phyloP scores from a whole-genome alignment of 1,140 invertebrate species.

The Telenomus remus region DNA sequence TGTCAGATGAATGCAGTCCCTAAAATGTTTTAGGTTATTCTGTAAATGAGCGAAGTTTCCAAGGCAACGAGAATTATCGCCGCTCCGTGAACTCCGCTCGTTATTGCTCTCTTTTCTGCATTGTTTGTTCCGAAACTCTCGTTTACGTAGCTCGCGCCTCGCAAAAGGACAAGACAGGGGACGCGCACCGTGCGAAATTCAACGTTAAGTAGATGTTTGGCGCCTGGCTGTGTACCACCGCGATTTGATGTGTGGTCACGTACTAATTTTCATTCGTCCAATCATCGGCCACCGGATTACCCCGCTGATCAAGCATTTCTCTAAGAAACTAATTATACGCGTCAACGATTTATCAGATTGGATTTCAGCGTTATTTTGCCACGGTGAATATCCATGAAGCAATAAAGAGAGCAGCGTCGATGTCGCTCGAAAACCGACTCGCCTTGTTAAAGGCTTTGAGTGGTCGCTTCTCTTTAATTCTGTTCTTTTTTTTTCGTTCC shows the following conservation, averaged over 20 bases:
- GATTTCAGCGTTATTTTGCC: slow-evolving; percentile 43
- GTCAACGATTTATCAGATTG: slow-evolving; percentile 55
- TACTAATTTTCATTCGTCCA: slow-evolving; percentile 48
- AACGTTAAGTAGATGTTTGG: slow-evolving; percentile 41
- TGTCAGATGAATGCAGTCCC: slow-evolving; percentile 31
- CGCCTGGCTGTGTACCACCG: slow-evolving; percentile 13
- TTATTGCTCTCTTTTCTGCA: slow-evolving; percentile 53
- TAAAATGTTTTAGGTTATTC: slow-evolving; percentile 54
- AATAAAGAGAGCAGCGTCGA: slow-evolving; percentile 22
- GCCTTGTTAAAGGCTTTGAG: slow-evolving; percentile 33
- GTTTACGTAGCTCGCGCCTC: slow-evolving; percentile 18
- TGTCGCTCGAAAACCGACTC: slow-evolving; percentile 1
- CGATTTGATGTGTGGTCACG: slow-evolving; percentile 56
- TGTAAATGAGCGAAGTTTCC: slow-evolving; percentile 55
- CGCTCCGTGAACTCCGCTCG: slow-evolving; percentile 45
- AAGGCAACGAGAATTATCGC: slow-evolving; percentile 52
- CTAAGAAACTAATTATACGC: slow-evolving; percentile 54
- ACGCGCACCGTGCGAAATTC: slow-evolving; percentile 43
- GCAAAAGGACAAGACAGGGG: slow-evolving; percentile 38
- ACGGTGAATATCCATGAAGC: slow-evolving; percentile 44
- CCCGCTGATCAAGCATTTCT: slow-evolving; percentile 13
- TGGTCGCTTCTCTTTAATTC: slow-evolving; percentile 24
- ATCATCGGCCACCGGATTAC: slow-evolving; percentile 31
- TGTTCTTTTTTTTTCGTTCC: slow-evolving; percentile 9
- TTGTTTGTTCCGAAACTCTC: slow-evolving; percentile 52